Base-by-base conservation (phyloP, 2,888 invertebrate species). In the Spilarctia lutea region DNA sequence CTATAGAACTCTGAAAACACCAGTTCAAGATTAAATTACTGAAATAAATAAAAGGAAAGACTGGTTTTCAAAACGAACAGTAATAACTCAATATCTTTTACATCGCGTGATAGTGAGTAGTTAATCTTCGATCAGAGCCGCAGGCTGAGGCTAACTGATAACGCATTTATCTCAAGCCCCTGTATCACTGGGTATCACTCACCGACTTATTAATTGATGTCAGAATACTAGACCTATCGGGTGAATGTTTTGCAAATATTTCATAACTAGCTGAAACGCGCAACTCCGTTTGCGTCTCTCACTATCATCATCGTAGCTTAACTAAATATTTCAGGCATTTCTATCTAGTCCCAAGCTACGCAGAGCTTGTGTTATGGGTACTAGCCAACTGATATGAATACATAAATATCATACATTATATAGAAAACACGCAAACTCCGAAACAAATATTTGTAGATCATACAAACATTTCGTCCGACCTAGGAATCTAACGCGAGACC, bases 101-200 rank as follows among this genome's bases (percentile, higher is more conserved):
- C 67, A n/a, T 75, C 68, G 75, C 75, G 75, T 75, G 75, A 45
- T 45, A 8, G 27, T 16, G 0, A 16, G 56, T 65, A 66, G 65
- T 75, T 42, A 75, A 75, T 75, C 72, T 72, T 56, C 33, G 4
- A 45, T 69, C 65, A 69, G 68, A 20, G 75, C 70, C 72, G 42
- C 60, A 33, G 13, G 30, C 65, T 65, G 56, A 20, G 60, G 13
- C 48, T 69, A 68, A 69, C 72, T 69, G 69, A 72, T 75, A 75
- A 75, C 27, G 75, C 65, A 66, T 75, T 75, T 66, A 72, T 75
- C 69, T 70, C 48, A 65, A 35, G 8, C 27, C 68, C 48, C 65
- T 60, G 48, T 42, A 65, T 72, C 63, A 48, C 39, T 68, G 71
- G 48, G n/a, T 72, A 75, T 75, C 75, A 75, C 65, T 75, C 72